Evolutionary conservation across 2,113 vertebrate genomes (phyloP), one percentile per base, ranked within the genome.

Genomic region (Zingel zingel): DNA sequence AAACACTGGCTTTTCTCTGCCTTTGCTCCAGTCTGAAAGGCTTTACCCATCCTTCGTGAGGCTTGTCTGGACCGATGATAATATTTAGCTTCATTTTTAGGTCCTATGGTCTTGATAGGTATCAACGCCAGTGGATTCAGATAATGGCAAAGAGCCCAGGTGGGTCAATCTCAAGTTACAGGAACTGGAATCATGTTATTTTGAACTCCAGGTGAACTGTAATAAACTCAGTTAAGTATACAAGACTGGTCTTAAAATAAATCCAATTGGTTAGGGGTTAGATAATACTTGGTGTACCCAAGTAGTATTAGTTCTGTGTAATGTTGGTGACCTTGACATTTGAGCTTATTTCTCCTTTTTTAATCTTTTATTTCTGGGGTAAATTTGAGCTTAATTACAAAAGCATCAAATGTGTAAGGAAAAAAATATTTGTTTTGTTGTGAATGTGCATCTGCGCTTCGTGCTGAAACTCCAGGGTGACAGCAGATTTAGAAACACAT

Each of bases 401-500:
- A 12, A 0, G 27, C 13, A 13, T 12, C 15, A 10, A 47, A 57
- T 21, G 72, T n/a, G 47, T 8, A 30, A 48, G 54, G 54, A 18
- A 14, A 10, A 21, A 33, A 18, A 73, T 2, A 39, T 1, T 11
- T 59, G 62, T 68, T 59, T 62, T 36, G 56, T 72, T 43, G 50
- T 74, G 59, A 74, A 21, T 63, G 65, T 68, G 76, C 77, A 43
- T 84, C 71, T 73, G 73, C 2, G 27, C 70, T 7, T 50, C 74
- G n/a, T 0, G 81, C 63, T 70, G 0, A 73, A 77, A 66, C 86
- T 79, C 63, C 48, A 77, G 43, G 81, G 77, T 33, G 79, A 79
- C 57, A 4, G 65, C 19, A 45, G 64, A 84, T 77, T 82, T 79
- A 85, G 80, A 89, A 82, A 86, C 86, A 85, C 86, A 81, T 85